A percentile compares a stretch with the other conserved stretches of the same genome.
phyloP scores from a whole-genome alignment of 2,888 invertebrate genomes.

The Drosophila neonasuta region DNA sequence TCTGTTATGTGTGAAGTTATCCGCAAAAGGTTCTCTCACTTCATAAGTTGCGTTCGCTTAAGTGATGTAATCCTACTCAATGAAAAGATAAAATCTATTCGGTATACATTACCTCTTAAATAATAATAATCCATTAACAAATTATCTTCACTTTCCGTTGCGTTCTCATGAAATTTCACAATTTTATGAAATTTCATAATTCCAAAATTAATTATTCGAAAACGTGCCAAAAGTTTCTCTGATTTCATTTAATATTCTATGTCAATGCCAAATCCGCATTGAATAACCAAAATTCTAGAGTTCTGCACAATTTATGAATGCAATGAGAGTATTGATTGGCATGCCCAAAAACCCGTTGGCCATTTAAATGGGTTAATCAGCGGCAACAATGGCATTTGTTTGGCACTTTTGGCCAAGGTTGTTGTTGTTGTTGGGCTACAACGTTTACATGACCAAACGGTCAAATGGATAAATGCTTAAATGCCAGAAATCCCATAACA shows the following conservation, averaged over 20 bases:
- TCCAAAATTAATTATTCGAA: not conserved
- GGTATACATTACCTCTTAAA: no score
- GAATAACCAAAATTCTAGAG: not conserved
- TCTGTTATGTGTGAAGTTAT: not conserved
- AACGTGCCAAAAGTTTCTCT: not conserved
- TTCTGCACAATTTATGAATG: not conserved
- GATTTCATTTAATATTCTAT: not conserved
- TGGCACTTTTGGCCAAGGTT: conserved; percentile 17
- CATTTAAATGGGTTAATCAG: conserved; percentile 13
- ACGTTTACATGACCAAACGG: not conserved
- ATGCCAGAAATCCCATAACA: conserved; percentile 15
- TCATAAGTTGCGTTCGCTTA: no score
- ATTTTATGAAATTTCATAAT: no score
- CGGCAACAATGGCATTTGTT: conserved; percentile 12
- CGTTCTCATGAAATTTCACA: no score
- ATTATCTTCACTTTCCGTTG: no score
- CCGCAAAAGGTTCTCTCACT: not conserved
- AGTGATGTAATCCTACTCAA: no score
- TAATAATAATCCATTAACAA: no score
- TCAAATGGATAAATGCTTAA: conserved; percentile 1
- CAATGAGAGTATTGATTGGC: conserved; percentile 11
- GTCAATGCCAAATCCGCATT: not conserved
- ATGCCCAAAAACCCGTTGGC: not conserved
- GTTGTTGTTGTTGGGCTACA: not conserved
- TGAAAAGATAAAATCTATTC: no score